Evolutionary conservation across 2,113 vertebrate species (phyloP), one percentile per base, ranked within the genome.

Genomic region (Tupaia chinensis): DNA sequence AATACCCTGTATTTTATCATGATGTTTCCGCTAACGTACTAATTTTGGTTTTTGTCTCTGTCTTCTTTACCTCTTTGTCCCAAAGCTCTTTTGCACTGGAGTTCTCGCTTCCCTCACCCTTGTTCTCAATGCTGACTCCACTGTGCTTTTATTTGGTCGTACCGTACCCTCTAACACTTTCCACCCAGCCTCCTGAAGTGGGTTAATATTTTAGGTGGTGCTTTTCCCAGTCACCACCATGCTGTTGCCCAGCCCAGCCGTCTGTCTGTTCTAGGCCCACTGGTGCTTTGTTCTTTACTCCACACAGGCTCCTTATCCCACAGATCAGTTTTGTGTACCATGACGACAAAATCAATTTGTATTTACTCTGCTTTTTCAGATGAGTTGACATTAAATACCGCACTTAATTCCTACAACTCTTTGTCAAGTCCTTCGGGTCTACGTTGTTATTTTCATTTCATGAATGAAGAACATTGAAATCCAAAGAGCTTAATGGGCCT

Each of bases 281-380:
- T 13, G 2, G 53, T 27, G 34, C 54, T 92, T 92, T 22, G 0
- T 7, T 16, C 44, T 68, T 60, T 3, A 44, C 14, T 70, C 61
- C 4, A 6, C 53, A 9, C 61, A 32, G 27, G 9, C 4, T 44
- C 65, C 7, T 56, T 10, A 5, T 2, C n/a, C 25, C 9, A 16
- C 23, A 74, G 32, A 74, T 22, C 53, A 70, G 10, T 84, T 87
- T 88, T 32, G 2, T 76, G 16, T 27, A 80, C 5, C 61, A 74
- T 25, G 11, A 23, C 80, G 82, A 69, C 66, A 76, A 73, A 89
- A 34, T 87, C 69, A 66, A 53, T 87, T 82, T 94, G 19, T 61
- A 61, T 86, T 82, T 94, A 32, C 16, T 83, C 32, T 89, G 12
- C 29, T 72, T 95, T 91, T 91, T 84, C 68, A 65, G 88, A 79